Base-by-base conservation (phyloP, 2,113 vertebrate species). In the Halichoerus grypus region DNA sequence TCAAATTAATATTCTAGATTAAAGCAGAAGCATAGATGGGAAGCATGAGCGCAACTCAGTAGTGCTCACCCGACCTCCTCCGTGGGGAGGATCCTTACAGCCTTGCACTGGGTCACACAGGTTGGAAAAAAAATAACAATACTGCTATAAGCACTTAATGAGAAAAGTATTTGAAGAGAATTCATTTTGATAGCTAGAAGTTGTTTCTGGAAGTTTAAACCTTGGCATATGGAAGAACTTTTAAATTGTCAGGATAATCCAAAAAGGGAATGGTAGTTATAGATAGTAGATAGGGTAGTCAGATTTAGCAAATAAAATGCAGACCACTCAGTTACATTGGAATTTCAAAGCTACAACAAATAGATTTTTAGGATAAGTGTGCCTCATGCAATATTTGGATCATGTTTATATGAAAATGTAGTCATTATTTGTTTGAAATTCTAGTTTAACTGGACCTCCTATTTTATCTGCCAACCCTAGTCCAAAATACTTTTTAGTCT, bases 381-480 rank as follows among this genome's bases (percentile, higher is more conserved):
- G 57, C 22, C n/a, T 28, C 7, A 57, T 67, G n/a, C 3, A 33
- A 65, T 65, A 39, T 86, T 63, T 87, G 28, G 59, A 55, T n/a
- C 61, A 55, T 67, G 63, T 31, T 67, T 77, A 16, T 33, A 69
- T 0, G 9, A 24, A 28, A 83, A 6, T 4, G 16, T 36, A 16
- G 57, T 72, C 33, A 61, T 94, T 71, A 33, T 57, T 88, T 94
- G 57, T 51, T 83, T 90, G 36, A 55, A 76, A 90, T 83, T 90
- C 11, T 16, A 42, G 7, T n/a, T 26, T 90, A 74, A 55, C 9
- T n/a, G 2, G n/a, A 14, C 19, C 51, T 88, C 7, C 33, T 74
- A 28, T 83, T 65, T 83, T 53, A 13, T 65, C n/a, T 83, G 26
- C 0, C 13, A 72, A 3, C 11, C 26, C 3, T 14, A 42, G 14